Conservation (phyloP, 2,888 invertebrate species). For the Trimorus sp. region DNA sequence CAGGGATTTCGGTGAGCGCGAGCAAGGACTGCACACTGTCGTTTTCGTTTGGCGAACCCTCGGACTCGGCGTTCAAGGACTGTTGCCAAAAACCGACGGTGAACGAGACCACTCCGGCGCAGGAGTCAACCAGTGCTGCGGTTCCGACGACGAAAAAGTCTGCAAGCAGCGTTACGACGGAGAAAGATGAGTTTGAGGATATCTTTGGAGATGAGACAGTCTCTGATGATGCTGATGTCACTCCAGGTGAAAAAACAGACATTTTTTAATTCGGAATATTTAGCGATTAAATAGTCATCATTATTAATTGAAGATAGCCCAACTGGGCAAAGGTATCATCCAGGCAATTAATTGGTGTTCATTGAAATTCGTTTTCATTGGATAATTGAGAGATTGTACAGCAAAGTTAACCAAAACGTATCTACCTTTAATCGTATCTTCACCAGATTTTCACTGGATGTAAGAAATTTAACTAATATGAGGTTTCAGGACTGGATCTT, state of each 20-base stretch:
- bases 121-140: constrained; percentile 33
- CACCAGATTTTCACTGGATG: too few relatives aligned
- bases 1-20: constrained; percentile 84
- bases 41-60: constrained; percentile 83
- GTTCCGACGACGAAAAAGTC: constrained; percentile 36
- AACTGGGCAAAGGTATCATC: not conserved
- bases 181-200: constrained; percentile 59
- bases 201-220: constrained; percentile 45
- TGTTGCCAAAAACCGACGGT: constrained; percentile 84
- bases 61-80: constrained; percentile 84
- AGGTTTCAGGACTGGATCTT: constrained; percentile 73
- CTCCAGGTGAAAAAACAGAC: constrained; percentile 10
- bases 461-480: not conserved
- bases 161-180: constrained; percentile 30
- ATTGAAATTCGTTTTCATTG: too few relatives aligned
- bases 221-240: constrained; percentile 52
- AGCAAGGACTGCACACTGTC: constrained; percentile 83
- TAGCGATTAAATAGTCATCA: not conserved
- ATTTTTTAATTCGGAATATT: not conserved
- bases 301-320: not conserved
- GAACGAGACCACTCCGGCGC: constrained; percentile 65
- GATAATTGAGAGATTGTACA: too few relatives aligned
- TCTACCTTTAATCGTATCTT: too few relatives aligned
- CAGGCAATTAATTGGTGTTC: too few relatives aligned
- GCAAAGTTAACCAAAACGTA: too few relatives aligned